Conservation (phyloP, 1,140 invertebrate genomes). For the Helicorthomorpha holstii region DNA sequence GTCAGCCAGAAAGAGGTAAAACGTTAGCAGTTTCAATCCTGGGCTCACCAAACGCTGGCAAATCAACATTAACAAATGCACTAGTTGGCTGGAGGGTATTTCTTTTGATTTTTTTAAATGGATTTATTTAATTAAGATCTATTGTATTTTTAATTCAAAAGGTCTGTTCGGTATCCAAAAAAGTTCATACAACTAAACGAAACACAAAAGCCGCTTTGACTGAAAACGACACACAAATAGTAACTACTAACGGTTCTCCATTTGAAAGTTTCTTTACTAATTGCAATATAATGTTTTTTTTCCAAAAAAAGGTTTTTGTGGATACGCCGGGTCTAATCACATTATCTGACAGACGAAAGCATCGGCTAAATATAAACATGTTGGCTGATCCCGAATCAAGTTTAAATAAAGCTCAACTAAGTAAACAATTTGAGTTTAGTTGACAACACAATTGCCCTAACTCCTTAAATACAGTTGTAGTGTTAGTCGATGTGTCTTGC, state of each 20-base stretch:
- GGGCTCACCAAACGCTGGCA: conserved; percentile 79
- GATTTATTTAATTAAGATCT: conserved; percentile 2
- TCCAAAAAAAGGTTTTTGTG: conserved; percentile 34
- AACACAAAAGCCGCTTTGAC: conserved; percentile 52
- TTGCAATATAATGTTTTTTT: background rate
- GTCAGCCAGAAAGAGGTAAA: too few species aligned
- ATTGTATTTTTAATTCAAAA: conserved; percentile 25
- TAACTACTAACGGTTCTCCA: conserved; percentile 21
- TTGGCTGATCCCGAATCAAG: conserved; percentile 41
- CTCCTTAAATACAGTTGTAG: conserved; percentile 36
- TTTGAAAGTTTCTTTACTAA: background rate
- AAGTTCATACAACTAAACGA: conserved; percentile 73
- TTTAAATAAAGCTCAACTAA: conserved; percentile 51
- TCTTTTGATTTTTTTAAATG: conserved; percentile 6
- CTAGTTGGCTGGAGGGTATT: conserved; percentile 57
- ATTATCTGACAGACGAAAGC: conserved; percentile 44
- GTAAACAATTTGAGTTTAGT: conserved; percentile 10
- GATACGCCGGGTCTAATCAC: conserved; percentile 69
- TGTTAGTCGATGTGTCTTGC: conserved; percentile 68
- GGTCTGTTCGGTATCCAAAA: conserved; percentile 70
- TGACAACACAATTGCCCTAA: background rate
- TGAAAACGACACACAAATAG: conserved; percentile 56
- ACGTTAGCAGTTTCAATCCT: conserved; percentile 72
- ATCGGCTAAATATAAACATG: conserved; percentile 38
- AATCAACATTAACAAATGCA: conserved; percentile 83